Evolutionary conservation across 2,888 invertebrate genomes (phyloP).

Genomic region (Xiphydria camelus): DNA sequence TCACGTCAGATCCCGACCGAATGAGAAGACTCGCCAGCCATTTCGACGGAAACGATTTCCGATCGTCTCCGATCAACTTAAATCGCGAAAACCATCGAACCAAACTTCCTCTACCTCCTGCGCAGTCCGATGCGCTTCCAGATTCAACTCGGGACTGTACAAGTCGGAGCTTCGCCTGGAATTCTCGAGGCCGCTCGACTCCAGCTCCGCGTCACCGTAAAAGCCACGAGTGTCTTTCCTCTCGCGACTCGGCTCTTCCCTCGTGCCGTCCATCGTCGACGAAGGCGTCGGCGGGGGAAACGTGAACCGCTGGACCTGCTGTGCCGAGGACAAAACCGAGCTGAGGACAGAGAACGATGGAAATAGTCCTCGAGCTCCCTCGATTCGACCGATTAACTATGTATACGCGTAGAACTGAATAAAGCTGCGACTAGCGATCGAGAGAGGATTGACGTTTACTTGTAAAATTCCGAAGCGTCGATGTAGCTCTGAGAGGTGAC

Average conservation of each 20-base stretch:
- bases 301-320: slow-evolving; percentile 43
- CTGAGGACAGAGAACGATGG: slow-evolving; percentile 31
- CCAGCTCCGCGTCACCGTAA: slow-evolving; percentile 33
- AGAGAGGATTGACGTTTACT: slow-evolving; percentile 39
- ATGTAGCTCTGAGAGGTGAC: slow-evolving; percentile 53
- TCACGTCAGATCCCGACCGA: neutral
- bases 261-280: neutral
- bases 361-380: too few relatives aligned
- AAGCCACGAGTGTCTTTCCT: slow-evolving; percentile 15
- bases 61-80: too few relatives aligned
- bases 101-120: slow-evolving; percentile 40
- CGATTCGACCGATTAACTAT: too few relatives aligned
- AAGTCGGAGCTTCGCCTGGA: slow-evolving; percentile 45
- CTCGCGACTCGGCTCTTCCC: slow-evolving; percentile 15
- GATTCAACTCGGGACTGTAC: slow-evolving; percentile 53
- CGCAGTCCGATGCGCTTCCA: slow-evolving; percentile 53
- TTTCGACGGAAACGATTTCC: too few relatives aligned
- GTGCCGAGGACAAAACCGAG: slow-evolving; percentile 45
- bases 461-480: slow-evolving; percentile 54
- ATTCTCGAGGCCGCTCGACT: slow-evolving; percentile 19
- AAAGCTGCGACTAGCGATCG: neutral
- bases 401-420: neutral
- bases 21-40: too few relatives aligned
- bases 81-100: too few relatives aligned
- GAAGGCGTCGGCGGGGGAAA: slow-evolving; percentile 30